A percentile compares a stretch with the other conserved stretches of the same genome.
Conservation (phyloP, 2,888 invertebrate species). For the Hemistola chrysoprasaria region DNA sequence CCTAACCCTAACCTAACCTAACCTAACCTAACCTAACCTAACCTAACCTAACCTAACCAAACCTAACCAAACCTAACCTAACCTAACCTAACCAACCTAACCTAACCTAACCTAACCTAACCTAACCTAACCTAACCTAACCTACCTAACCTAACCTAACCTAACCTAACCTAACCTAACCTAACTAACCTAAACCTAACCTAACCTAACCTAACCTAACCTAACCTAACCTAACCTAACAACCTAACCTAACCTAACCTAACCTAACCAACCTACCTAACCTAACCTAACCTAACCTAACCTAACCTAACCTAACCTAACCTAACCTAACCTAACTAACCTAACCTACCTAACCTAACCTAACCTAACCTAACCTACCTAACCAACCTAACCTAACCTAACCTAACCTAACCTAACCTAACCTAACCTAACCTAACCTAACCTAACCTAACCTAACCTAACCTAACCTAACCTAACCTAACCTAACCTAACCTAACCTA, state of each 20-base stretch:
- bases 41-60: conserved; percentile 26
- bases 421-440: conserved; percentile 27
- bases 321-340: conserved; percentile 23
- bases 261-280: conserved; percentile 10
- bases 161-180: conserved; percentile 28
- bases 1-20: conserved; percentile 20
- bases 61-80: conserved; percentile 29
- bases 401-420: conserved; percentile 31
- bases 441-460: conserved; percentile 24
- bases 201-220: conserved; percentile 30
- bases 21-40: conserved; percentile 24
- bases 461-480: conserved; percentile 31
- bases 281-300: conserved; percentile 21
- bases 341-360: too few relatives aligned
- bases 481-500: conserved; percentile 29
- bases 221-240: conserved; percentile 29
- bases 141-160: conserved; percentile 27
- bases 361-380: too few relatives aligned
- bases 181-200: conserved; percentile 29
- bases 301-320: conserved; percentile 22
- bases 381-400: conserved; percentile 21
- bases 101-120: conserved; percentile 32
- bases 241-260: conserved; percentile 27
- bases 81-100: conserved; percentile 30
- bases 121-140: conserved; percentile 25